phyloP scores from a whole-genome alignment of 2,888 invertebrate genomes.

The Hipparchia sbordonii region DNA sequence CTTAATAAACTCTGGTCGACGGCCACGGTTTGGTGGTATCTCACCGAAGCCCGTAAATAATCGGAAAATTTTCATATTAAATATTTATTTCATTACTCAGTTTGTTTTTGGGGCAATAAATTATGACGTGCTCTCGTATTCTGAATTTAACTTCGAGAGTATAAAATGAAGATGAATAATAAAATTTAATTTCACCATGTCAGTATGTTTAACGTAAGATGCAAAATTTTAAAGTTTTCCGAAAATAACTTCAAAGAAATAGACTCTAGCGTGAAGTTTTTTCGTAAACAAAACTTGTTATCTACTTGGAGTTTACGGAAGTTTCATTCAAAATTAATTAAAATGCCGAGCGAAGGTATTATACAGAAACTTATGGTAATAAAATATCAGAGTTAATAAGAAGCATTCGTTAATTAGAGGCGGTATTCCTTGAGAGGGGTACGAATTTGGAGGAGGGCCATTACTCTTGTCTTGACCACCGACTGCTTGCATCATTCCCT shows the following conservation, averaged over 20 bases:
- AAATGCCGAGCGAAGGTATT: background rate
- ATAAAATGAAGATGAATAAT: conserved; percentile 15
- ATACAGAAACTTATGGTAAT: background rate
- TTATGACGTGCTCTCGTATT: conserved; percentile 10
- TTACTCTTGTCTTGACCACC: too few relatives aligned
- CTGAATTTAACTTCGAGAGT: conserved; percentile 17
- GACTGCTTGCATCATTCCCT: too few relatives aligned
- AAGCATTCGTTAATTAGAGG: too few relatives aligned
- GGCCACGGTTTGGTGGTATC: conserved; percentile 41
- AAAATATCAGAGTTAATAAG: background rate
- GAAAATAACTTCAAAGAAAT: background rate
- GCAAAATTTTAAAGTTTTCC: background rate
- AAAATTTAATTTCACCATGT: conserved; percentile 12
- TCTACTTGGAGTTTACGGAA: background rate
- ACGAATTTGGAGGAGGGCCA: too few relatives aligned
- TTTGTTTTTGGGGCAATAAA: conserved; percentile 23
- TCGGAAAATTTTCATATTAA: conserved; percentile 27
- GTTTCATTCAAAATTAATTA: background rate
- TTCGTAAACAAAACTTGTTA: background rate
- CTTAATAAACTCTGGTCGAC: conserved; percentile 55
- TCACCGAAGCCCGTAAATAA: conserved; percentile 32
- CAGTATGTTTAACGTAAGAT: background rate
- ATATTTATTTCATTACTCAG: conserved; percentile 28
- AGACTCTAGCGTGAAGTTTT: background rate
- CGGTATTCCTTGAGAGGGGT: too few relatives aligned